Conservation (phyloP, 2,888 invertebrate genomes). For the Machimus rusticus region DNA sequence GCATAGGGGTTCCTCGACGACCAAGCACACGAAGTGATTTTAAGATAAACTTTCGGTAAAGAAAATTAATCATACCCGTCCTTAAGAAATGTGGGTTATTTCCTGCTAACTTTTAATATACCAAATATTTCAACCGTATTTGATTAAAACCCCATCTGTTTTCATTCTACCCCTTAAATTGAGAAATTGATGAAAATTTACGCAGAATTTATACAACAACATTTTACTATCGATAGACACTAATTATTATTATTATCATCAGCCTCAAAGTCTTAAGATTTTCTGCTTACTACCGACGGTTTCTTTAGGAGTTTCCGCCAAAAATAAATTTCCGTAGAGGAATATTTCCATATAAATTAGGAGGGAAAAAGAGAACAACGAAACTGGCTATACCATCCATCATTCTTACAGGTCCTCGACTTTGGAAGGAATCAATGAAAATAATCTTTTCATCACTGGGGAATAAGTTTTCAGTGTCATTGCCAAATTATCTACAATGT, state of each 20-base stretch:
- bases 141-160: neutral
- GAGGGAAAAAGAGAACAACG: neutral
- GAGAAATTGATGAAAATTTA: neutral
- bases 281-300: neutral
- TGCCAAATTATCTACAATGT: neutral
- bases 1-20: neutral
- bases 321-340: neutral
- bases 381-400: neutral
- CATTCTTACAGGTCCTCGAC: neutral
- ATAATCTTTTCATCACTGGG: neutral
- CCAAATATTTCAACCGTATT: neutral
- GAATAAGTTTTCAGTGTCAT: neutral
- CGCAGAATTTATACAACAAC: neutral
- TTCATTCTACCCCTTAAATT: neutral
- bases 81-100: neutral
- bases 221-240: neutral
- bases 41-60: neutral
- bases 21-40: neutral
- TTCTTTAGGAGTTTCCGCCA: neutral
- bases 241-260: neutral
- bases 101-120: neutral
- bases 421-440: neutral
- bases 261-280: neutral
- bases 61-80: neutral
- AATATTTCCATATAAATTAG: neutral